Evolutionary conservation across 2,888 invertebrate species (phyloP).

Genomic region (Zaprionus lineosus): DNA sequence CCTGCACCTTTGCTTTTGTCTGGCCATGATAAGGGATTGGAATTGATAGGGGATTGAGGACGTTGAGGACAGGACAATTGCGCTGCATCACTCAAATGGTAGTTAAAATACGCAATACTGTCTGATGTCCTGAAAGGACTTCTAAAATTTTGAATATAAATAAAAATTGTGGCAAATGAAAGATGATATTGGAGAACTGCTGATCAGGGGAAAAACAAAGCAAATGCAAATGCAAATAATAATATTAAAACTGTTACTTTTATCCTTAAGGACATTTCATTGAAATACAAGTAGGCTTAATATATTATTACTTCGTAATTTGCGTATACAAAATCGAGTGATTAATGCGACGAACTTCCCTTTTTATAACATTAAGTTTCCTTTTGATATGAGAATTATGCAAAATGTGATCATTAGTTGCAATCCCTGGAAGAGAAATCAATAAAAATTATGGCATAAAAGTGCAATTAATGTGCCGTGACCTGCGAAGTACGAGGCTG

Average conservation of each 20-base stretch:
- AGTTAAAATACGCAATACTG: slow-evolving; percentile 41
- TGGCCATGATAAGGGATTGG: slow-evolving; percentile 35
- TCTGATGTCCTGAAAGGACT: too few relatives aligned
- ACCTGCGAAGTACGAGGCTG: slow-evolving; percentile 34
- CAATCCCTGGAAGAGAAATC: slow-evolving; percentile 42
- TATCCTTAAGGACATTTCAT: too few relatives aligned
- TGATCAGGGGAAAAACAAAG: slow-evolving; percentile 6
- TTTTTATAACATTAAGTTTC: background rate
- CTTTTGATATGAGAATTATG: slow-evolving; percentile 28
- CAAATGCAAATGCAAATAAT: too few relatives aligned
- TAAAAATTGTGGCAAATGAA: too few relatives aligned
- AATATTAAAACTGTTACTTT: too few relatives aligned
- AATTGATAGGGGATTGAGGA: slow-evolving; percentile 6
- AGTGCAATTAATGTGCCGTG: slow-evolving; percentile 69
- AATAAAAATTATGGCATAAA: slow-evolving; percentile 66
- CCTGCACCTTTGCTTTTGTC: slow-evolving; percentile 31
- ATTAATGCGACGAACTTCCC: too few relatives aligned
- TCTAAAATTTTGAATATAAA: slow-evolving; percentile 21
- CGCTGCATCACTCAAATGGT: slow-evolving; percentile 52
- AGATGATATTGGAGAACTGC: too few relatives aligned
- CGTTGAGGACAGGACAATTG: slow-evolving; percentile 33
- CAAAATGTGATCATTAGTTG: slow-evolving; percentile 36
- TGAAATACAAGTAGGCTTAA: too few relatives aligned
- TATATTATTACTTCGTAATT: too few relatives aligned
- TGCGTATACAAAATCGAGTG: too few relatives aligned